These are phyloP conservation scores for Castor canadensis DNA, from an alignment of 2,113 vertebrate genomes.

Conservation along the genomic window DNA sequence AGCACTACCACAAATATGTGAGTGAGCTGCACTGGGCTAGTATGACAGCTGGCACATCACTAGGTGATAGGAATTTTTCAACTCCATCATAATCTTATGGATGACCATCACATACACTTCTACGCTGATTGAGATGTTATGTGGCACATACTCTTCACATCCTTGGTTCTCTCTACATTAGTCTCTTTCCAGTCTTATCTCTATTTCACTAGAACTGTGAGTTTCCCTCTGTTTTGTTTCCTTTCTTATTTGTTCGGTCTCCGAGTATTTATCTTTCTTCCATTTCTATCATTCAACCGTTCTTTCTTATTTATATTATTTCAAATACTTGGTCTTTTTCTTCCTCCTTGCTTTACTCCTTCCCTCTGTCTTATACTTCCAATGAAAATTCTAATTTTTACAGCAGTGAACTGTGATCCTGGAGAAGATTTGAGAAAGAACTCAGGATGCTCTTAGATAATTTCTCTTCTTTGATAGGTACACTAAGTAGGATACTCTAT, in stretches of 20 bases:
- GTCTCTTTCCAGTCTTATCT: background rate
- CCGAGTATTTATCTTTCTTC: background rate
- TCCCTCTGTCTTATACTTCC: background rate
- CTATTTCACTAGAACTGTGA: background rate
- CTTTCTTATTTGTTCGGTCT: background rate
- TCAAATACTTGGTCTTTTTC: background rate
- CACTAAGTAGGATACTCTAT: background rate
- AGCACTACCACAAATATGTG: background rate
- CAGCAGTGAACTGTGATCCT: background rate
- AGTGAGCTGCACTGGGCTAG: too few relatives aligned
- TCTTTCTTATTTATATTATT: background rate
- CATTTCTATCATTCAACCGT: background rate
- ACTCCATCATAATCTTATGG: background rate
- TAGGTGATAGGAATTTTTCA: background rate
- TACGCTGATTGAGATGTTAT: background rate
- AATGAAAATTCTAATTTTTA: background rate
- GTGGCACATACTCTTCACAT: background rate
- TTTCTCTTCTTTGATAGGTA: background rate
- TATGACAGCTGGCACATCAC: background rate
- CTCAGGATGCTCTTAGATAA: background rate
- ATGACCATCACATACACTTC: background rate
- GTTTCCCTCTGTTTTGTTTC: background rate
- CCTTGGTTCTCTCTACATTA: background rate
- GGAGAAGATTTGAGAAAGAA: background rate
- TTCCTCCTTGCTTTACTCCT: background rate